Conservation (phyloP, 2,113 vertebrate species). For the Paraplagusia blochii region DNA sequence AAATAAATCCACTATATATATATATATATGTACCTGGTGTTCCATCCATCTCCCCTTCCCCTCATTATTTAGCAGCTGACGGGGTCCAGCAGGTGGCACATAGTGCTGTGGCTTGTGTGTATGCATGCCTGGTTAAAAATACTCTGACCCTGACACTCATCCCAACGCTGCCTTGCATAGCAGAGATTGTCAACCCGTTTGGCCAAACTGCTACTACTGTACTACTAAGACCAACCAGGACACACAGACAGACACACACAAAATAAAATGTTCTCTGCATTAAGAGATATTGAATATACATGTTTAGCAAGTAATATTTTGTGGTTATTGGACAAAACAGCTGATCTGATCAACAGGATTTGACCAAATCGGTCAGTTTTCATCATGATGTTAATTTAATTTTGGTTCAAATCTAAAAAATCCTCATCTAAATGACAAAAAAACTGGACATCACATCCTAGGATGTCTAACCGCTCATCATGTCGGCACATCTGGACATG, state of each 20-base stretch:
- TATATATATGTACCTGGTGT: not conserved
- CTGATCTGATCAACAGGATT: too few relatives aligned
- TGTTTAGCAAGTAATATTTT: conserved; percentile 12
- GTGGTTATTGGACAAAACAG: conserved; percentile 12
- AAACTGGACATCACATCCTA: too few relatives aligned
- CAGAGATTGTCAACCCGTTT: conserved; percentile 42
- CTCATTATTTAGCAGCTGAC: conserved; percentile 59
- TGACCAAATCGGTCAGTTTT: too few relatives aligned
- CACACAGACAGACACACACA: too few relatives aligned
- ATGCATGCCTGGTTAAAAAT: conserved; percentile 62
- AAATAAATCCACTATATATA: too few relatives aligned
- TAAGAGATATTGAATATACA: not conserved
- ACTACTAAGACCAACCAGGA: conserved; percentile 25
- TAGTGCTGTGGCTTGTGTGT: conserved; percentile 21
- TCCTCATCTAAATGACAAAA: too few relatives aligned
- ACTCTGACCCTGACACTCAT: conserved; percentile 58
- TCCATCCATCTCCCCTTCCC: conserved; percentile 8
- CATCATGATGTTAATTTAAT: too few relatives aligned
- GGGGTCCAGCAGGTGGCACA: conserved; percentile 64
- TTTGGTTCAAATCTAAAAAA: too few relatives aligned
- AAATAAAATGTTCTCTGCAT: too few relatives aligned
- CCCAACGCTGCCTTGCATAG: conserved; percentile 49
- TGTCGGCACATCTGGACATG: too few relatives aligned
- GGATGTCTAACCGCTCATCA: too few relatives aligned
- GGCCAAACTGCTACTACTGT: conserved; percentile 28